phyloP scores from a whole-genome alignment of 2,888 invertebrate genomes.

The Lordiphosa andalusiaca region DNA sequence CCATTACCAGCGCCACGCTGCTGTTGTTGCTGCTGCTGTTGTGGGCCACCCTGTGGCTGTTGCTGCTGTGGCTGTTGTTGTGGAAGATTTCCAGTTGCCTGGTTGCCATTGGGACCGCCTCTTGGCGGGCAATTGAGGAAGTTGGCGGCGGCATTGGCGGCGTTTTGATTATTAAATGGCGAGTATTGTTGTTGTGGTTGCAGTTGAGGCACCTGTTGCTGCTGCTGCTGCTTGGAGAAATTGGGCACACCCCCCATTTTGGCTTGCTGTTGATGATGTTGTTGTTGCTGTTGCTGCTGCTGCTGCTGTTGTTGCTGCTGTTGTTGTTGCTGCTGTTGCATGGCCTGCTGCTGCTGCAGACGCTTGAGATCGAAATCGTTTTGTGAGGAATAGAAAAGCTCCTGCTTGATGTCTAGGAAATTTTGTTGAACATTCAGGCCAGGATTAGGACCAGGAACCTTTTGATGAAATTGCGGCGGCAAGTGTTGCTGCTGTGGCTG shows the following conservation, averaged over 20 bases:
- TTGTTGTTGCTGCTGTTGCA: slow-evolving; percentile 77
- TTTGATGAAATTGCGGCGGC: slow-evolving; percentile 79
- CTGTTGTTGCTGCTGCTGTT: slow-evolving; percentile 47
- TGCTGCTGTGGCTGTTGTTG: slow-evolving; percentile 51
- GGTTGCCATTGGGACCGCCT: slow-evolving; percentile 50
- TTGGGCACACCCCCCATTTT: slow-evolving; percentile 77
- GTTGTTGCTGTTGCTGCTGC: slow-evolving; percentile 44
- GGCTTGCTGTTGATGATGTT: slow-evolving; percentile 66
- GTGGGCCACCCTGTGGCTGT: slow-evolving; percentile 29
- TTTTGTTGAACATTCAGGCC: slow-evolving; percentile 78
- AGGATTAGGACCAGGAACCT: slow-evolving; percentile 66
- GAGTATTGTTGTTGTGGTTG: slow-evolving; percentile 83
- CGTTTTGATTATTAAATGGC: slow-evolving; percentile 82
- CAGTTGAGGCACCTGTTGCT: slow-evolving; percentile 75
- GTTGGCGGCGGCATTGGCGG: slow-evolving; percentile 63
- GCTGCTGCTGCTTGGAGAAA: slow-evolving; percentile 75
- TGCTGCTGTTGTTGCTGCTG: slow-evolving; percentile 67
- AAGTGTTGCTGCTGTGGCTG: slow-evolving; percentile 67
- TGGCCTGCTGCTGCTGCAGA: slow-evolving; percentile 79
- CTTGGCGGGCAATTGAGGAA: slow-evolving; percentile 79
- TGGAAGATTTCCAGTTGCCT: slow-evolving; percentile 50
- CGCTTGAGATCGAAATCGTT: slow-evolving; percentile 81
- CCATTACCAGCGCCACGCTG: slow-evolving; percentile 38
- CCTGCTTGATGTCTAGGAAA: slow-evolving; percentile 83
- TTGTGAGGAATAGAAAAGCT: slow-evolving; percentile 81